Base-by-base conservation (phyloP, 2,113 vertebrate genomes). In the Alligator mississippiensis region DNA sequence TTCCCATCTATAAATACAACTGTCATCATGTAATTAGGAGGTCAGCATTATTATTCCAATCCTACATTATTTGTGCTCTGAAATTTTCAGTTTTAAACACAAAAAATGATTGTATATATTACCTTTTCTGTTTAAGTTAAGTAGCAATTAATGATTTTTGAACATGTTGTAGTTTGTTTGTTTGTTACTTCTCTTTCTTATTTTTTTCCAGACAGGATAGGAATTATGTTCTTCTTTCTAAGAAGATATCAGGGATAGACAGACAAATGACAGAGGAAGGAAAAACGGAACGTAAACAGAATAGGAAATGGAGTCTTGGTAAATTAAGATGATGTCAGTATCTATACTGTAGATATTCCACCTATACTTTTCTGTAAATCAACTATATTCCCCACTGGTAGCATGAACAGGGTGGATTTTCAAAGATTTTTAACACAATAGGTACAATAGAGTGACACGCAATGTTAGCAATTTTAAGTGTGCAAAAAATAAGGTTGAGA, bases 1-100 rank as follows among this genome's bases (percentile, higher is more conserved):
- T 92, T 92, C 93, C 87, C 60, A 94, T 76, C 85, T 70, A 66
- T 2, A 4, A 85, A 77, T 38, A 94, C 80, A 85, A 80, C 58
- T 59, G 24, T 77, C 87, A 91, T 87, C 58, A 87, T 90, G 77
- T 93, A 93, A 90, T 83, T 64, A 6, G 27, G 0, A 72, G 72
- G 62, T 77, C 54, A 1, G 80, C 75, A 74, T 22, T 85, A 84
- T 89, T 6, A 2, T 11, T 25, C 89, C 89, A 88, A 85, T 74
- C 62, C 83, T 22, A 0, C 28, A 74, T 58, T 92, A 68, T 82
- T 77, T 91, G 87, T 79, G 89, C 75, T 82, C 83, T 74, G 1
- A 77, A 75, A 17, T 0, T 3, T 57, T 81, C 93, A 85, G 9
- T 57, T 83, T 76, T 22, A 58, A 38, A 57, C 66, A 28, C 70